Evolutionary conservation across 2,113 vertebrate species (phyloP).

Genomic region (Phylloscopus whistleri): DNA sequence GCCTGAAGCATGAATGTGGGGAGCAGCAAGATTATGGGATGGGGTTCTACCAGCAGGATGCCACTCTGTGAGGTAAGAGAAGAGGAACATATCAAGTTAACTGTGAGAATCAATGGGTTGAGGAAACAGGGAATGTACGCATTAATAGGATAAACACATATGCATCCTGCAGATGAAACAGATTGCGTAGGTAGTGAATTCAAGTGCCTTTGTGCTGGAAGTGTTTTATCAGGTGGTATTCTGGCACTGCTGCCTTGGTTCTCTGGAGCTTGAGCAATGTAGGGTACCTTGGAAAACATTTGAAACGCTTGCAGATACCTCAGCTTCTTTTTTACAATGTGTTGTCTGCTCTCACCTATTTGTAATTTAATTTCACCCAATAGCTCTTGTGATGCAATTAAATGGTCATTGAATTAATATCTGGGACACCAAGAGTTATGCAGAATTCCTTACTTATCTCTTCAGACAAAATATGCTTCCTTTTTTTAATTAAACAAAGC

Average conservation of each 20-base stretch:
- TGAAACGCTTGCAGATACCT: background rate
- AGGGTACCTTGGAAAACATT: background rate
- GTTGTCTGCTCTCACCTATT: background rate
- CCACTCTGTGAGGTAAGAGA: background rate
- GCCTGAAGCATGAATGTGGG: background rate
- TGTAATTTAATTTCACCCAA: slow-evolving; percentile 20
- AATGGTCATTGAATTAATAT: slow-evolving; percentile 8
- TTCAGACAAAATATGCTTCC: background rate
- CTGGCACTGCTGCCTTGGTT: background rate
- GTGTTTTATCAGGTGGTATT: background rate
- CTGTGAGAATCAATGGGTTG: background rate
- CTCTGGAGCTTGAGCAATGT: background rate
- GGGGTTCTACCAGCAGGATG: background rate
- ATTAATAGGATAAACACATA: background rate
- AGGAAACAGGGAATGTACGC: background rate
- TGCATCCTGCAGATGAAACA: background rate
- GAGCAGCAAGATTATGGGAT: background rate
- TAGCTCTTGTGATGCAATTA: slow-evolving; percentile 17
- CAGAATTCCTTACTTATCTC: background rate
- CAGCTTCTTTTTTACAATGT: background rate
- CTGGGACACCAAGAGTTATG: background rate
- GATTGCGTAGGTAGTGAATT: background rate
- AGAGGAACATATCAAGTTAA: background rate
- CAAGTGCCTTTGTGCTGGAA: background rate
- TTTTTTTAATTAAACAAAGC: background rate